Evolutionary conservation across 1,140 invertebrate genomes (phyloP), one percentile per base, ranked within the genome.

Genomic region (Leptoteleia sp.): DNA sequence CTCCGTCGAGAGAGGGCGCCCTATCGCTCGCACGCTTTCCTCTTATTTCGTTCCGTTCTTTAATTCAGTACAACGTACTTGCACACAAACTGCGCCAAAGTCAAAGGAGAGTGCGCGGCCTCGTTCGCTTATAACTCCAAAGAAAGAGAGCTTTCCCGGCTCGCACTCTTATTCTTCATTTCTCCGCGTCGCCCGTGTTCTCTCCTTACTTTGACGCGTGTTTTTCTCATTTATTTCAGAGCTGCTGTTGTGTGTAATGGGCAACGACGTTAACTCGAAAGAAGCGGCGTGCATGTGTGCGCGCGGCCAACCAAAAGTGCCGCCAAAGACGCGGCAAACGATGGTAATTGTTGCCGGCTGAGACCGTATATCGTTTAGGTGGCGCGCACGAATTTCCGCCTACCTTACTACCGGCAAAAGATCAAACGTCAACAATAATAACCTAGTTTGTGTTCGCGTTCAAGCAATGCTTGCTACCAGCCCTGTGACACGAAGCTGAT

Each of bases 181-280:
- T 81, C 73, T 78, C 45, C 65, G 33, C 7, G 19, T 31, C 47
- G 12, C 19, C 27, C 22, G 13, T 40, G 43, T 71, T 67, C 40
- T 15, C 61, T 71, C 57, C 76, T 83, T 72, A 77, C 83, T 85
- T 85, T 82, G 84, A 85, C 76, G 79, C 76, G 79, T 80, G 79
- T 83, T 84, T 84, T 84, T 81, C 82, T 85, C 83, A 84, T 87
- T 86, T 86, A 85, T 86, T 85, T 82, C 76, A 62, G 19, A 67
- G 17, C 55, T 61, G 16, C 61, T 57, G 64, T 72, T 57, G 50
- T 47, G 50, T 67, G 50, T 77, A 75, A 73, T 65, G 57, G 65
- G 27, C 31, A 54, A 13, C 62, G 59, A 42, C 55, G 57, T 42
- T 76, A 82, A 83, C 78, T 45, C 22, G 5, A 17, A 76, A 78